phyloP scores from a whole-genome alignment of 1,140 invertebrate species.

The Drosophila mojavensis region DNA sequence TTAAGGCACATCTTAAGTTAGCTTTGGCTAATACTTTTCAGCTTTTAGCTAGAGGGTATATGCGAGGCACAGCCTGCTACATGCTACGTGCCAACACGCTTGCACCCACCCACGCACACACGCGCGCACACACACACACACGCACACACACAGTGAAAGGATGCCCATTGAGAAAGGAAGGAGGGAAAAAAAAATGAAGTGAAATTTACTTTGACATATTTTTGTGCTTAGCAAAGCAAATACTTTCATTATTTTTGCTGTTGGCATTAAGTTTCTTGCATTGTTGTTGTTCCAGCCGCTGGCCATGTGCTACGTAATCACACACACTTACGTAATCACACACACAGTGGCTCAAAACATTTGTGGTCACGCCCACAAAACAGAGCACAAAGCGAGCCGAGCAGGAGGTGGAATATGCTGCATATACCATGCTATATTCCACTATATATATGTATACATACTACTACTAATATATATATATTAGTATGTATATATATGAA shows the following conservation, averaged over 20 bases:
- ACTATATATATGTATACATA: not conserved
- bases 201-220: constrained; percentile 83
- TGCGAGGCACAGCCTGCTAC: not conserved
- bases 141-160: constrained; percentile 22
- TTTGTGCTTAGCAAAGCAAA: constrained; percentile 83
- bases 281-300: constrained; percentile 51
- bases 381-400: not conserved
- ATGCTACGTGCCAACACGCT: constrained; percentile 8
- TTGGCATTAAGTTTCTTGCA: constrained; percentile 75
- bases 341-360: constrained; percentile 54
- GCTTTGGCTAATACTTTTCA: not conserved
- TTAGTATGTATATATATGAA: not conserved
- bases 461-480: no score
- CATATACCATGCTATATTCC: no score
- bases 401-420: not conserved
- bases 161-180: constrained; percentile 27
- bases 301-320: constrained; percentile 28
- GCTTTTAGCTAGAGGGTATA: constrained; percentile 23
- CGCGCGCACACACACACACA: constrained; percentile 4
- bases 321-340: constrained; percentile 24
- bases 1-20: not conserved
- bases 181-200: constrained; percentile 61
- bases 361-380: constrained; percentile 38
- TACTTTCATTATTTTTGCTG: constrained; percentile 82
- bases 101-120: not conserved